Base-by-base conservation (phyloP, 2,113 vertebrate genomes). In the Mirounga angustirostris region DNA sequence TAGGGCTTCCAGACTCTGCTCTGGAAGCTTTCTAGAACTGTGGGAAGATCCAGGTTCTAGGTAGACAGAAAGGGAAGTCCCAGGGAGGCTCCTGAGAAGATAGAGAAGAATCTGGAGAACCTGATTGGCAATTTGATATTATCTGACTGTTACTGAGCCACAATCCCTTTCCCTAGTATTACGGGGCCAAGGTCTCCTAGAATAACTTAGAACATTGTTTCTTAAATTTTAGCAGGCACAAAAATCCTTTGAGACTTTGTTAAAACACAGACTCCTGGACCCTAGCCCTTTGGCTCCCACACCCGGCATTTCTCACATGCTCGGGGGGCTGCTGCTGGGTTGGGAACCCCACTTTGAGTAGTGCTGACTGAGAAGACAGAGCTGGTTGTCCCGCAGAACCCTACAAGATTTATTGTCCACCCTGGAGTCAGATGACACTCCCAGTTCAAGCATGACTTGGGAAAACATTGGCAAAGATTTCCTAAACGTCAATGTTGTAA, bases 231-330 rank as follows among this genome's bases (percentile, higher is more conserved):
- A 52, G 28, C 12, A 1, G 22, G 33, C 22, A 63, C 12, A 28
- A 16, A 26, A 26, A 9, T 50, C 46, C 43, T n/a, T 43, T 4
- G 15, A 76, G 86, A 52, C 9, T 18, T 79, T 8, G 40, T 69
- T 54, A 63, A 43, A 52, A 36, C 56, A 82, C 65, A 65, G 46
- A 26, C 28, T 58, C 46, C 46, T 2, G 1, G 73, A 74, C 13
- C 9, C 8, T 11, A 8, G 52, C 1, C 58, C 50, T 59, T 56
- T 11, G n/a, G 3, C 22, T 61, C 13, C 40, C 40, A 19, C 1
- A 0, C 14, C 26, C 21, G 21, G 30, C 11, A 1, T 22, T 36
- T 18, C 15, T 78, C 86, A 43, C 0, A 0, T 1, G 19, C 26
- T 40, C 33, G 0, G 0, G 26, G 36, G 30, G n/a, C n/a, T 67